phyloP scores from a whole-genome alignment of 2,797 vertebrate species.

The Alosa sapidissima region DNA sequence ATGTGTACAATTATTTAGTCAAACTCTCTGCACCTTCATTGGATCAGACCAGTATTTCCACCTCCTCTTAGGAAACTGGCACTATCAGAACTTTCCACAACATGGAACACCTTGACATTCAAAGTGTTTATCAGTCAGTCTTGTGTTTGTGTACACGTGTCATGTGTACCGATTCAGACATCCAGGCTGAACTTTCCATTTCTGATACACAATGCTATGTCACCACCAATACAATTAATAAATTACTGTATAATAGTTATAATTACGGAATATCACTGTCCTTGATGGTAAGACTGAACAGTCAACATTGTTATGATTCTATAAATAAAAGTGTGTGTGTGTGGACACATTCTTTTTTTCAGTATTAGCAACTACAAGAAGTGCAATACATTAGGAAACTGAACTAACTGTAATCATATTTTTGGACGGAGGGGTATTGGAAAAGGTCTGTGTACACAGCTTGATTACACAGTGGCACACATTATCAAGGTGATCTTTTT shows the following conservation, averaged over 20 bases:
- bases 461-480: conserved; percentile 32
- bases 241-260: background rate
- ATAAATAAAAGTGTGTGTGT: background rate
- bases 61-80: conserved; percentile 60
- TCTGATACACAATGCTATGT: conserved; percentile 13
- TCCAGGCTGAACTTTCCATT: conserved; percentile 58
- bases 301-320: background rate
- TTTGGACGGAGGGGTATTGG: conserved; percentile 41
- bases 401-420: conserved; percentile 17
- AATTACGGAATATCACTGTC: background rate
- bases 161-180: conserved; percentile 32
- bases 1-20: background rate
- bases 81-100: conserved; percentile 70
- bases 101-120: conserved; percentile 71
- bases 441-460: conserved; percentile 34
- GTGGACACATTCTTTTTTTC: background rate
- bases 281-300: background rate
- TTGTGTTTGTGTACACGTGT: conserved; percentile 59
- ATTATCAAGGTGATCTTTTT: conserved; percentile 32
- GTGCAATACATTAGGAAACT: background rate
- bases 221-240: conserved; percentile 24
- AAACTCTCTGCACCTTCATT: conserved; percentile 37
- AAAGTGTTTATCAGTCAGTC: conserved; percentile 63
- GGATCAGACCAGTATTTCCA: conserved; percentile 52
- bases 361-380: background rate